Percentiles rank a stretch among this genome's conserved stretches.
These are phyloP conservation scores for Pterostichus niger DNA, from an alignment of 2,888 invertebrate genomes.

Conservation along the genomic window DNA sequence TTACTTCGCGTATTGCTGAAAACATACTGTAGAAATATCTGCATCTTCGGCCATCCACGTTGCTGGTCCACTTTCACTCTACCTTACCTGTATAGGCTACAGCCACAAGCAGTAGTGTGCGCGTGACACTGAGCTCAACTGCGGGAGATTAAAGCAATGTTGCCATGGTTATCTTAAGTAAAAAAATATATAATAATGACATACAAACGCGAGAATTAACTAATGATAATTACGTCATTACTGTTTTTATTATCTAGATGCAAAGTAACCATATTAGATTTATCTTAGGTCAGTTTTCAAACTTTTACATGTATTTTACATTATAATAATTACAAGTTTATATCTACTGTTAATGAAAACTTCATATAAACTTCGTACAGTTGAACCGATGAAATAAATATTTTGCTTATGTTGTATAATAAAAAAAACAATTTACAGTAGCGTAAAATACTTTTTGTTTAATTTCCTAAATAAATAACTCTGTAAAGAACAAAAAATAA, in stretches of 20 bases:
- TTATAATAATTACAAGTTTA: too few relatives aligned
- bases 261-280: background rate
- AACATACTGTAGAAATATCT: constrained; percentile 60
- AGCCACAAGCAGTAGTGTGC: constrained; percentile 14
- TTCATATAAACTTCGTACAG: too few relatives aligned
- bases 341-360: too few relatives aligned
- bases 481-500: too few relatives aligned
- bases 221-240: background rate
- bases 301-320: too few relatives aligned
- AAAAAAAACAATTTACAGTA: too few relatives aligned
- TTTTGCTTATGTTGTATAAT: too few relatives aligned
- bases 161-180: constrained; percentile 45
- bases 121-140: constrained; percentile 58
- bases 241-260: background rate
- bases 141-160: constrained; percentile 50
- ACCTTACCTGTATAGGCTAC: constrained; percentile 30
- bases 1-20: constrained; percentile 49
- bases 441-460: too few relatives aligned
- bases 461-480: too few relatives aligned
- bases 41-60: constrained; percentile 60
- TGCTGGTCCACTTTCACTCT: constrained; percentile 66
- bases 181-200: constrained; percentile 21
- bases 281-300: too few relatives aligned
- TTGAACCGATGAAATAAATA: too few relatives aligned
- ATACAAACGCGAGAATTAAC: background rate